Percentiles rank a stretch among this genome's conserved stretches.
These are phyloP conservation scores for Pipra filicauda DNA, from an alignment of 2,113 vertebrate species.

Conservation along the genomic window DNA sequence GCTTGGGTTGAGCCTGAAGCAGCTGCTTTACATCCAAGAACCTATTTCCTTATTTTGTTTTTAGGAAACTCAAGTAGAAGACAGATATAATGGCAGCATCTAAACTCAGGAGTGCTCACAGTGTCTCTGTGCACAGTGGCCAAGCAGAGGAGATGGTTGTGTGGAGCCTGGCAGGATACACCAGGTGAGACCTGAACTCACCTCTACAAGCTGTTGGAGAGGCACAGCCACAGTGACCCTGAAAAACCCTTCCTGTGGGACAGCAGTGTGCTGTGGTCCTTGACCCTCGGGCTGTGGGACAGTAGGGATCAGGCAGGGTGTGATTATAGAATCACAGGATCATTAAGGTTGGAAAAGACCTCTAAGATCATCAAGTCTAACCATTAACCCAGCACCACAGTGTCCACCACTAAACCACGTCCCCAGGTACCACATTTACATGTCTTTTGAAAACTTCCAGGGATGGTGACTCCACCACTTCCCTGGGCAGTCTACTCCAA, in stretches of 20 bases:
- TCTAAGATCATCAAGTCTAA: neutral
- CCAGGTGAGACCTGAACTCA: neutral
- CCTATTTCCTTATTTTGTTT: neutral
- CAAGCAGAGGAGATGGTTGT: neutral
- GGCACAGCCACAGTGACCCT: neutral
- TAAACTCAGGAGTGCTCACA: neutral
- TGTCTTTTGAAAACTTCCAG: neutral
- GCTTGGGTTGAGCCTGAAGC: neutral
- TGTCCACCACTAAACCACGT: neutral
- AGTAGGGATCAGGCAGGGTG: neutral
- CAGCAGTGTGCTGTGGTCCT: neutral
- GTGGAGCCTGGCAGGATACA: neutral
- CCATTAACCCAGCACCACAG: neutral
- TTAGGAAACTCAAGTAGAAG: neutral
- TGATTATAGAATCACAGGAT: neutral
- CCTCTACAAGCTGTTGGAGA: neutral
- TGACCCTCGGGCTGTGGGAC: fast-evolving
- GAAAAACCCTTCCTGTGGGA: neutral
- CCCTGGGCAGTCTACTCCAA: neutral
- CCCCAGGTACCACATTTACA: neutral
- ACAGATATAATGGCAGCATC: neutral
- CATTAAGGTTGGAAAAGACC: neutral
- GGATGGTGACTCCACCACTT: neutral
- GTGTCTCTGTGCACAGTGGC: neutral
- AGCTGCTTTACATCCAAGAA: neutral